Percentiles rank a stretch among this genome's conserved stretches.
phyloP scores from a whole-genome alignment of 2,113 vertebrate species.

The Eclectus roratus region DNA sequence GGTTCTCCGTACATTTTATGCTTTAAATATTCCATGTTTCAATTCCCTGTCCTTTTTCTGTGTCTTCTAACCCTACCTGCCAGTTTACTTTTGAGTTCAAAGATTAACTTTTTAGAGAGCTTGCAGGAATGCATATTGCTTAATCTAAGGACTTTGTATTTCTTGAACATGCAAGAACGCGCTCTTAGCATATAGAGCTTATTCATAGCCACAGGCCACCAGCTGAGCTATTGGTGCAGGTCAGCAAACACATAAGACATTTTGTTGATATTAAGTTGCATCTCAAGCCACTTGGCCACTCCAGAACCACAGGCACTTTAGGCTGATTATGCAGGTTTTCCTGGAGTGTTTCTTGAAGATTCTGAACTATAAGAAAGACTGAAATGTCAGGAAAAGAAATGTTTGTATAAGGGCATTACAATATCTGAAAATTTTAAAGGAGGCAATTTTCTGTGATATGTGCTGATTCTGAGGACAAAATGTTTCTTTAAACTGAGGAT shows the following conservation, averaged over 20 bases:
- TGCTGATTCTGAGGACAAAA: not conserved
- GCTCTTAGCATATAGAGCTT: not conserved
- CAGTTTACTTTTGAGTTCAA: not conserved
- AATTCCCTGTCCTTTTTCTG: not conserved
- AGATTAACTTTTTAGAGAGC: not conserved
- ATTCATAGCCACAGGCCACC: not conserved
- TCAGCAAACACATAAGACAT: not conserved
- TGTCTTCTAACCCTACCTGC: not conserved
- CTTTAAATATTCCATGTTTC: not conserved
- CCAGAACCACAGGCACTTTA: not conserved
- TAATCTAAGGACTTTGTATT: not conserved
- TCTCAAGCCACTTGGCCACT: not conserved
- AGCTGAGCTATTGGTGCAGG: not conserved
- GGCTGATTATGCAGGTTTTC: not conserved
- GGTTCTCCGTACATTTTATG: not conserved
- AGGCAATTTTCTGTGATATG: not conserved
- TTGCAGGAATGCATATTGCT: not conserved
- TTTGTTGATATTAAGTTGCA: not conserved
- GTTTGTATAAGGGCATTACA: not conserved
- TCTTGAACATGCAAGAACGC: not conserved
- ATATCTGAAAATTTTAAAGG: not conserved
- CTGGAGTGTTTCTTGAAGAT: not conserved
- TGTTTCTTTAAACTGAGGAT: not conserved
- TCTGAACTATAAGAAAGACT: not conserved
- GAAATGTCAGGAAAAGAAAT: not conserved